Percentiles rank a stretch among this genome's conserved stretches.
Conservation (phyloP, 2,113 vertebrate species). For the Probosciger aterrimus region DNA sequence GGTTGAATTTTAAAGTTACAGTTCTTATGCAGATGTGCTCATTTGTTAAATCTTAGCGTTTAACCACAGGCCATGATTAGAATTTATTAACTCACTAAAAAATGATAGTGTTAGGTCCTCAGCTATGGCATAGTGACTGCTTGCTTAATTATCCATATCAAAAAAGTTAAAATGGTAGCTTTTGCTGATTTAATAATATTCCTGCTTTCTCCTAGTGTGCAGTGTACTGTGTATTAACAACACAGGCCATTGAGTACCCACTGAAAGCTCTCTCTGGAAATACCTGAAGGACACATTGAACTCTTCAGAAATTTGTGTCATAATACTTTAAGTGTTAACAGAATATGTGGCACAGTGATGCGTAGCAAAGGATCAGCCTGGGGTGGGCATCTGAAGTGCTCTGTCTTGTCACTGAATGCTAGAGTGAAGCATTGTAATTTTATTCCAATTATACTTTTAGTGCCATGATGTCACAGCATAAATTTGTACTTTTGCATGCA, state of each 20-base stretch:
- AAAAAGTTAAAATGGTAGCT: slow-evolving; percentile 62
- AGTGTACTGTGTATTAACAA: slow-evolving; percentile 41
- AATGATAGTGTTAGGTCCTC: slow-evolving; percentile 58
- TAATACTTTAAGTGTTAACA: slow-evolving; percentile 48
- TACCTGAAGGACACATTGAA: slow-evolving; percentile 59
- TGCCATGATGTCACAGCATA: slow-evolving; percentile 82
- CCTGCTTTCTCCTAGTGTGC: slow-evolving; percentile 35
- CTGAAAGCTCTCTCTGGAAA: slow-evolving; percentile 56
- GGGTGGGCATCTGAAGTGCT: slow-evolving; percentile 66
- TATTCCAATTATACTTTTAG: slow-evolving; percentile 82
- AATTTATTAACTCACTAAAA: slow-evolving; percentile 73
- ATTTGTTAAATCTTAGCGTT: slow-evolving; percentile 63
- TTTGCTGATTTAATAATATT: slow-evolving; percentile 69
- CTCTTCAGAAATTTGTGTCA: slow-evolving; percentile 53
- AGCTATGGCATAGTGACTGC: slow-evolving; percentile 61
- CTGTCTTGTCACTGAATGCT: slow-evolving; percentile 46
- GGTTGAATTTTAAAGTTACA: slow-evolving; percentile 18
- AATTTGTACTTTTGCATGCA: slow-evolving; percentile 82
- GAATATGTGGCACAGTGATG: slow-evolving; percentile 35
- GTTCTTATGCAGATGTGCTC: slow-evolving; percentile 45
- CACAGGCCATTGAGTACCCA: slow-evolving; percentile 68
- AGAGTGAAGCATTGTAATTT: slow-evolving; percentile 77
- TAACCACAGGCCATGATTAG: slow-evolving; percentile 51
- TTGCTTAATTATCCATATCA: slow-evolving; percentile 74
- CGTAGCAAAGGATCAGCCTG: slow-evolving; percentile 39